These are phyloP conservation scores for Drosophila putrida DNA, from an alignment of 2,888 invertebrate species.

Conservation along the genomic window DNA sequence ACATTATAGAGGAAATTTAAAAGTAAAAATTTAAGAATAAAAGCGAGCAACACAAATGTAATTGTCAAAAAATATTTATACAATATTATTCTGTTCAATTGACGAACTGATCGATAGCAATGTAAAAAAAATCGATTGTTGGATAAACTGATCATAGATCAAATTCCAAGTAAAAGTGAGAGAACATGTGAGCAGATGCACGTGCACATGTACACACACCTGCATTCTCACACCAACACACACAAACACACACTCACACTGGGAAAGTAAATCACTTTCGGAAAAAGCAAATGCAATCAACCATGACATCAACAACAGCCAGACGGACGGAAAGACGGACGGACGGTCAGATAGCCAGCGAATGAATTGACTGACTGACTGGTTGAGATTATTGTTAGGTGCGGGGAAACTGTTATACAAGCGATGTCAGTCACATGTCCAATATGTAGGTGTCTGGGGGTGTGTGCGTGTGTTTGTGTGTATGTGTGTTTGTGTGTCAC, in stretches of 20 bases:
- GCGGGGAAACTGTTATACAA: slow-evolving; percentile 33
- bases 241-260: not conserved
- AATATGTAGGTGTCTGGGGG: slow-evolving; percentile 4
- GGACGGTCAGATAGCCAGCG: slow-evolving; percentile 13
- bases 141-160: not conserved
- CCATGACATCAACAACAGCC: slow-evolving; percentile 38
- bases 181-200: slow-evolving; percentile 31
- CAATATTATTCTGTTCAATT: not conserved
- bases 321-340: slow-evolving; percentile 7
- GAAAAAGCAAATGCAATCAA: slow-evolving; percentile 52
- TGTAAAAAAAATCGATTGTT: not conserved
- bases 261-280: slow-evolving; percentile 27
- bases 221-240: not conserved
- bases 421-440: slow-evolving; percentile 53
- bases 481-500: slow-evolving; percentile 42
- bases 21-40: not conserved
- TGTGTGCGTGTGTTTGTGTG: slow-evolving; percentile 10
- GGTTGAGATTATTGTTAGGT: not conserved
- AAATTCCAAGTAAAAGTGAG: slow-evolving; percentile 13
- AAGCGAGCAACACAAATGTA: not conserved
- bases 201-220: slow-evolving; percentile 20
- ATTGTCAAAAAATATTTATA: not conserved
- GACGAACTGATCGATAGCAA: no score
- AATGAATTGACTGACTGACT: slow-evolving; percentile 24
- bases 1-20: not conserved